phyloP scores from a whole-genome alignment of 2,888 invertebrate species.

The Aplocera efformata region DNA sequence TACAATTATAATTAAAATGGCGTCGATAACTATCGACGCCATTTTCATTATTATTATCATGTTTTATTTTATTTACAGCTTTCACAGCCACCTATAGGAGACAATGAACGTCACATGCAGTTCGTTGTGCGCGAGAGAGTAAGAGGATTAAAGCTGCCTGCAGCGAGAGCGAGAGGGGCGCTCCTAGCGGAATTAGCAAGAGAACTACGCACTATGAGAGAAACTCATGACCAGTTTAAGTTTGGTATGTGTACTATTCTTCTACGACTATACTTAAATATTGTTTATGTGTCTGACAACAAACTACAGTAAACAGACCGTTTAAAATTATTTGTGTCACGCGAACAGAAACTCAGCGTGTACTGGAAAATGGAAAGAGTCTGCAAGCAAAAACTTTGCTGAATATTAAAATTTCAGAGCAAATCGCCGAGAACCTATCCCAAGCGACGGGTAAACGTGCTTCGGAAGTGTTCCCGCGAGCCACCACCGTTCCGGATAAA shows the following conservation, averaged over 20 bases:
- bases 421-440: conserved; percentile 61
- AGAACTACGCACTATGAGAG: conserved; percentile 91
- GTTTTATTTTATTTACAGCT: conserved; percentile 65
- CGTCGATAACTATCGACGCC: too few species aligned
- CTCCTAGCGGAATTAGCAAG: conserved; percentile 91
- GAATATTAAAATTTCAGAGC: conserved; percentile 40
- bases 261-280: too few species aligned
- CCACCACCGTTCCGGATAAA: conserved; percentile 38
- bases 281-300: too few species aligned
- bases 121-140: conserved; percentile 92
- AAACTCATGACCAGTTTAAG: conserved; percentile 88
- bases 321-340: too few species aligned
- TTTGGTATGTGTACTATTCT: conserved; percentile 48
- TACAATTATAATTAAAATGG: too few species aligned
- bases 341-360: too few species aligned
- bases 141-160: conserved; percentile 87
- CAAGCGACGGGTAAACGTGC: conserved; percentile 60
- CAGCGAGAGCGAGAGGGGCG: conserved; percentile 90
- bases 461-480: conserved; percentile 55
- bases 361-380: too few species aligned
- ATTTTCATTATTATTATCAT: too few species aligned
- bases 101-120: conserved; percentile 92
- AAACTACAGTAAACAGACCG: too few species aligned
- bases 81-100: conserved; percentile 89
- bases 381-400: too few species aligned